Evolutionary conservation across 2,797 vertebrate species (phyloP), one percentile per base, ranked within the genome.

Genomic region (Paramormyrops hopkinsi): DNA sequence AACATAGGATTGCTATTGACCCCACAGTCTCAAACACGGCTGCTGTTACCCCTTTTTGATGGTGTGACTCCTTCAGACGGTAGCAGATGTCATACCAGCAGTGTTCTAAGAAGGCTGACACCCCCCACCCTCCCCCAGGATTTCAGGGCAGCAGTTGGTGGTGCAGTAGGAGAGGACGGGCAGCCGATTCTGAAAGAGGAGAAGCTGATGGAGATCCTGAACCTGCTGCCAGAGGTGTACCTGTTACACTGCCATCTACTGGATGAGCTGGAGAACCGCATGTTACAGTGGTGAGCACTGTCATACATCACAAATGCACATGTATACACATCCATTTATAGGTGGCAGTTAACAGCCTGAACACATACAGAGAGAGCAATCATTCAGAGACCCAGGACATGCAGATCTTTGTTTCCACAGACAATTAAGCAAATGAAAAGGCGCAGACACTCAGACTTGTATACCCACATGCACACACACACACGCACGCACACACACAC

Each of bases 211-310:
- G 95, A 96, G 19, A 96, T 97, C 90, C 97, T 99, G 93, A 96
- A 94, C 1, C 96, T 97, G 90, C 95, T 99, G 86, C 97, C 97
- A 8, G 96, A 97, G 91, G 95, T 99, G 93, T 96, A 94, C 90
- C 93, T 93, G 85, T 95, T 99, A 83, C 98, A 99, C 91, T 95
- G 95, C 92, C 95, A 95, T 51, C 96, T 99, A 90, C 94, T 98
- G 91, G 93, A 91, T 9, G 97, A 97, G 92, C 94, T 99, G 94
- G 97, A 97, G 92, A 94, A 96, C 83, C 96, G 96, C 91, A 93
- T 98, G 88, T 92, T 94, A 88, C 93, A 97, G 89, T 99, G 98
- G 98, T 98, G 93, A 95, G 0, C 0, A 0, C 4, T 4, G 8
- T 29, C 22, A 7, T 2, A 2, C 8, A 54, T 12, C 87, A 73